Percentiles rank a stretch among this genome's conserved stretches.
Evolutionary conservation across 37 sponge, comb jelly and placozoan species (phyloP).

Genomic region (Chondrosia reniformis): DNA sequence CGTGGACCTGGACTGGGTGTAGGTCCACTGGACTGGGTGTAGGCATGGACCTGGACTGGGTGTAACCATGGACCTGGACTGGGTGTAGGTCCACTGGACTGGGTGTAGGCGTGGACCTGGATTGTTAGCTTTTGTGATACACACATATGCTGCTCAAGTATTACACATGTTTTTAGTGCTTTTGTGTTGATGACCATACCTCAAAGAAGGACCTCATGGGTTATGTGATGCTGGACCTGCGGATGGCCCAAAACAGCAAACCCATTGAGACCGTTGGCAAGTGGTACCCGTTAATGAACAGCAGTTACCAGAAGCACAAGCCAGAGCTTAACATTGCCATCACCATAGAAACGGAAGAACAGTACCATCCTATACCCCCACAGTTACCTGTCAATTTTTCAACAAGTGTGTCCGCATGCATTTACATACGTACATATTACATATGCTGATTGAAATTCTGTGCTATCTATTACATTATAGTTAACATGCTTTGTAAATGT

Average conservation of each 20-base stretch:
- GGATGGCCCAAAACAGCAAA: constrained; percentile 9
- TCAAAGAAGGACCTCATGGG: constrained; percentile 55
- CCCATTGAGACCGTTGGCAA: not conserved
- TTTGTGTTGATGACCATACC: constrained; percentile 42
- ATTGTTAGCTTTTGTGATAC: no score
- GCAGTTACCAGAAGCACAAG: constrained; percentile 40
- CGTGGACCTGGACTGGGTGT: no score
- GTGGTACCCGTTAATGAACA: constrained; percentile 67
- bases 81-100: no score
- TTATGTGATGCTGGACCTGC: constrained; percentile 86
- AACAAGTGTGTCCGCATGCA: not conserved
- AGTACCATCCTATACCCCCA: not conserved
- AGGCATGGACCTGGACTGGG: no score
- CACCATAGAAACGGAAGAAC: constrained; percentile 41
- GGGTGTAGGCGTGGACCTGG: no score
- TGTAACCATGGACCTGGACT: no score
- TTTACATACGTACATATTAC: no score
- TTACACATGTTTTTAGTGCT: constrained; percentile 30
- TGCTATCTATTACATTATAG: no score
- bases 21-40: no score
- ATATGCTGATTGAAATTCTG: no score
- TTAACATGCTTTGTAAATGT: no score
- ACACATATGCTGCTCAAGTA: not conserved
- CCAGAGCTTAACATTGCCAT: constrained; percentile 71
- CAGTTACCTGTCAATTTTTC: not conserved